Evolutionary conservation across 2,797 vertebrate genomes (phyloP).

Genomic region (Lagodon rhomboides): DNA sequence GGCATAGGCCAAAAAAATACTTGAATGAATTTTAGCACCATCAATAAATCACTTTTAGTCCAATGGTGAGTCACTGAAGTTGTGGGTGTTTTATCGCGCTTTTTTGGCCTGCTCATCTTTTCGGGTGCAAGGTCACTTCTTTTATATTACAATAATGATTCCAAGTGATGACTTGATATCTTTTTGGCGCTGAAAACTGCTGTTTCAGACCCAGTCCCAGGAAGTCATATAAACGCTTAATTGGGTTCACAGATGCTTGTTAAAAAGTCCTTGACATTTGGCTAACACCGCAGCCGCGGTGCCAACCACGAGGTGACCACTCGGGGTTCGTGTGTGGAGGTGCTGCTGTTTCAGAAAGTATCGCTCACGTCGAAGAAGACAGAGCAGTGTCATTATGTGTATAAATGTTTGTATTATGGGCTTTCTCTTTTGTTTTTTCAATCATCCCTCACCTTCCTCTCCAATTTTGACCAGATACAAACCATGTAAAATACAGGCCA

Average conservation of each 20-base stretch:
- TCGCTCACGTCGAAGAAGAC: background rate
- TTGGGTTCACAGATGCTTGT: conserved; percentile 63
- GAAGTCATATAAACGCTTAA: conserved; percentile 60
- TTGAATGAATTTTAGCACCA: background rate
- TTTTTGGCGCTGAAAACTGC: conserved; percentile 56
- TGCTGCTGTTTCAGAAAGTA: background rate
- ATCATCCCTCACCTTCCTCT: background rate
- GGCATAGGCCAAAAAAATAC: background rate
- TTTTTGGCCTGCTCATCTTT: conserved; percentile 38
- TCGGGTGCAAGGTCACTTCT: conserved; percentile 42
- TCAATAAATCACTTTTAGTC: background rate
- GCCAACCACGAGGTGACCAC: conserved; percentile 44
- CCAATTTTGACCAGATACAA: background rate
- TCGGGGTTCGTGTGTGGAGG: conserved; percentile 2
- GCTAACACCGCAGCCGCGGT: conserved; percentile 30
- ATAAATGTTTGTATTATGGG: background rate
- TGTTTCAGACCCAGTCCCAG: conserved; percentile 45
- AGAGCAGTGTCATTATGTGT: too few relatives aligned
- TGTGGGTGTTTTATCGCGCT: conserved; percentile 6
- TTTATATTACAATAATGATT: conserved; percentile 47
- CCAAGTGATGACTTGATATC: conserved; percentile 48
- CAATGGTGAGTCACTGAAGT: conserved; percentile 22
- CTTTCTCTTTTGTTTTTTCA: background rate
- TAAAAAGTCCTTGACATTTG: conserved; percentile 72
- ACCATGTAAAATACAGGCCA: background rate